A percentile compares a stretch with the other conserved stretches of the same genome.
Evolutionary conservation across 92 coral and sea anemone genomes (phyloP).

Genomic region (Phenganax subtilis): DNA sequence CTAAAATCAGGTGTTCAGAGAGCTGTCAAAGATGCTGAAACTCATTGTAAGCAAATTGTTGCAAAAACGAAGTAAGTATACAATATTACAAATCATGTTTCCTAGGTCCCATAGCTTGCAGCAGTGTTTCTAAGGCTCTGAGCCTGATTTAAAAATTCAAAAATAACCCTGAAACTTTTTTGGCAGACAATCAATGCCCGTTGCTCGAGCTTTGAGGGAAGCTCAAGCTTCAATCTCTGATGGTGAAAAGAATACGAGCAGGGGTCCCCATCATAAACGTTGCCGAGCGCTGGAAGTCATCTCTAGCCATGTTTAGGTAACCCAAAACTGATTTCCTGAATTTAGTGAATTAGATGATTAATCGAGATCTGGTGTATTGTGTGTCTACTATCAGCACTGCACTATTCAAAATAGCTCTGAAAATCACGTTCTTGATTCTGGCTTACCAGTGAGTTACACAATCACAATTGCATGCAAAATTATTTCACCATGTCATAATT

Average conservation of each 20-base stretch:
- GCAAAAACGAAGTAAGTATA: not conserved
- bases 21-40: slow-evolving; percentile 15
- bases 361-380: too few species aligned
- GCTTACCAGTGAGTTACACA: not conserved
- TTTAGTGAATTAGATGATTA: too few species aligned
- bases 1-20: slow-evolving; percentile 7
- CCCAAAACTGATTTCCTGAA: not conserved
- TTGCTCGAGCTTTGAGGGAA: not conserved
- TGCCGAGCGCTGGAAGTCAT: not conserved
- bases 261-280: not conserved
- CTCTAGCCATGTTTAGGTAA: not conserved
- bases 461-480: not conserved
- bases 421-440: not conserved
- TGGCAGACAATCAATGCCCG: not conserved
- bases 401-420: not conserved
- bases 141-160: too few species aligned
- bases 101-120: not conserved
- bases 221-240: not conserved
- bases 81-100: not conserved
- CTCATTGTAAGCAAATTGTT: slow-evolving; percentile 20
- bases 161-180: not conserved
- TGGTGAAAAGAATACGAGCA: not conserved
- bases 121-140: too few species aligned
- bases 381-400: too few species aligned
- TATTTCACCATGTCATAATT: not conserved